A percentile compares a stretch with the other conserved stretches of the same genome.
Conservation (phyloP, 2,888 invertebrate species). For the Palloptera scutellata region DNA sequence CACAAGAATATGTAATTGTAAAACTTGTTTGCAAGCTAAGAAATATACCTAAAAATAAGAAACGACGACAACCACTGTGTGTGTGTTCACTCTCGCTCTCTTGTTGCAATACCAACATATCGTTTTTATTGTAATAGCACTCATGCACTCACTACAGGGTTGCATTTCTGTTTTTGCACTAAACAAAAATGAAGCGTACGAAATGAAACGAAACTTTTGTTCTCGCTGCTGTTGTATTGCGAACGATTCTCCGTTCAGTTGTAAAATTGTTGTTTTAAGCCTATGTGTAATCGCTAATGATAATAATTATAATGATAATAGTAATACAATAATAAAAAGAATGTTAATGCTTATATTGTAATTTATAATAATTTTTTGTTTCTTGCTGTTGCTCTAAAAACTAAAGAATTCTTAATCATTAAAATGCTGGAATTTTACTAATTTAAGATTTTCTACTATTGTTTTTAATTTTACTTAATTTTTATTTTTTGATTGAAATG, state of each 20-base stretch:
- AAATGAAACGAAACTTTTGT: not conserved
- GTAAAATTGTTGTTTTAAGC: too few species aligned
- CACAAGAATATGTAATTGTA: too few species aligned
- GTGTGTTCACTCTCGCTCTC: too few species aligned
- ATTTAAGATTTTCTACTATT: constrained; percentile 10
- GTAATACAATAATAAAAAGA: constrained; percentile 35
- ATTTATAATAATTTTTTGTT: constrained; percentile 29
- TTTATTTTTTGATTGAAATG: constrained; percentile 20
- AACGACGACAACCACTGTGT: too few species aligned
- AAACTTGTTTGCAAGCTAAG: too few species aligned
- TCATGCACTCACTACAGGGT: not conserved
- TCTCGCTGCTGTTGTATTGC: not conserved
- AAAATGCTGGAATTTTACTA: too few species aligned
- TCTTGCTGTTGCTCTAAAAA: constrained; percentile 24
- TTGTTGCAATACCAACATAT: too few species aligned
- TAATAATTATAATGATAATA: constrained; percentile 41
- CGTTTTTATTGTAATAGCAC: too few species aligned
- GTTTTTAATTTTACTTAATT: constrained; percentile 22
- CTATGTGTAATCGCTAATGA: constrained; percentile 27
- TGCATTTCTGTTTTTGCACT: not conserved
- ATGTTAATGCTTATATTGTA: constrained; percentile 27
- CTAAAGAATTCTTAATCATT: constrained; percentile 7
- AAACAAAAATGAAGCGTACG: not conserved
- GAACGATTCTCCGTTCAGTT: not conserved
- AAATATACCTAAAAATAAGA: too few species aligned